Base-by-base conservation (phyloP, 2,888 invertebrate genomes). In the Mythimna lalbum region DNA sequence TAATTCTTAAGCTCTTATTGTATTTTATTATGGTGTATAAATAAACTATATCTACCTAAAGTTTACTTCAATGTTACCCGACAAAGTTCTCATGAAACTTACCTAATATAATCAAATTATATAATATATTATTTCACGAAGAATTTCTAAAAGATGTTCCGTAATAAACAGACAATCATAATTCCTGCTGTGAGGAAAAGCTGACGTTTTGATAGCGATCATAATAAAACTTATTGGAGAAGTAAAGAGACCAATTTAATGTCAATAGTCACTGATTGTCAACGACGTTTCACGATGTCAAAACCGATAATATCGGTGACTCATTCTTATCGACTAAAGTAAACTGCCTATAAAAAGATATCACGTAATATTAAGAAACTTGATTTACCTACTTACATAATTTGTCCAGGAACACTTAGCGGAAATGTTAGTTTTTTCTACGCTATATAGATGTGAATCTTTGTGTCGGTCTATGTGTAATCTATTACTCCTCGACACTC, bases 191-290 rank as follows among this genome's bases (percentile, higher is more conserved):
- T 7, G 78, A 64, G 52, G 74, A 64, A 76, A 76, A 56, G 36
- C 55, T 63, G 23, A 49, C 62, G 33, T 66, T 67, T 67, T 63
- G 39, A 43, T 33, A 50, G 33, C 50, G 36, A 59, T 62, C 57
- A 23, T 36, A 6, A n/a, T 21, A 59, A 47, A 31, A 17, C 33
- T 14, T 17, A 21, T 36, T 33, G 23, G 1, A 43, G 36, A 43
- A 27, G 14, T 49, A 36, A 27, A 43, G 4, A 43, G 33, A 1
- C 5, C 67, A 57, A 74, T 68, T 74, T 63, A 10, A 4, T 49
- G n/a, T 77, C 57, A 78, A 80, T 69, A 65, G 64, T 1, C 19
- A 14, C 57, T 69, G 76, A 78, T 78, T 78, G 17, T 50, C 1
- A 23, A 33, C 19, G 14, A 50, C 43, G 14, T 49, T 50, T 1